Evolutionary conservation across 2,888 invertebrate species (phyloP).

Genomic region (Aromia moschata): DNA sequence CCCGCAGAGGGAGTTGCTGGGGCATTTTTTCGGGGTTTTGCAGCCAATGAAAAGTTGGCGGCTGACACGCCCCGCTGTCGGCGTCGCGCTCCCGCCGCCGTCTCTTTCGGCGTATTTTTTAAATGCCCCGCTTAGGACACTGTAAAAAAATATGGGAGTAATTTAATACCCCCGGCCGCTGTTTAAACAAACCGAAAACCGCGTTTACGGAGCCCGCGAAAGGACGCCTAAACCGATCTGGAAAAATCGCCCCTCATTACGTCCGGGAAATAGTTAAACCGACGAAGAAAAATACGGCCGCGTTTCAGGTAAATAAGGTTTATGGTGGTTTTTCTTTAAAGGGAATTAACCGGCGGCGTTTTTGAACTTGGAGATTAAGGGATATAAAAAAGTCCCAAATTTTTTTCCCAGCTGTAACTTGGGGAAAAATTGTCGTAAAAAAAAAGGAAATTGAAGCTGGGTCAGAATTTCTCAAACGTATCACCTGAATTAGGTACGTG

Average conservation of each 20-base stretch:
- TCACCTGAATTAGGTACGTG: too few species aligned
- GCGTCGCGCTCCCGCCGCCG: conserved; percentile 55
- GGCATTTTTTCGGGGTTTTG: conserved; percentile 60
- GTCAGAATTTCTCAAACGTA: too few species aligned
- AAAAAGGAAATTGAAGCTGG: too few species aligned
- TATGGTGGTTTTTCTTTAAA: too few species aligned
- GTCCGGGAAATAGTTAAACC: conserved; percentile 47
- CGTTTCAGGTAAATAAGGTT: too few species aligned
- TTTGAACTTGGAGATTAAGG: too few species aligned
- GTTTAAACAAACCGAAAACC: conserved; percentile 61
- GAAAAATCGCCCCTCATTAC: conserved; percentile 55
- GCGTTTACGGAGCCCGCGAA: conserved; percentile 53
- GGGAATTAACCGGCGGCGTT: too few species aligned
- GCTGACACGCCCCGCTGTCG: conserved; percentile 56
- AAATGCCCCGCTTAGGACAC: conserved; percentile 58
- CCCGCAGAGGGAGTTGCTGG: conserved; percentile 58
- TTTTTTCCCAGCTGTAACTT: too few species aligned
- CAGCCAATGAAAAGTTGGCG: conserved; percentile 61
- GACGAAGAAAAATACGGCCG: conserved; percentile 46
- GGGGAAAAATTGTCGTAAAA: too few species aligned
- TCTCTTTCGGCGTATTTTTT: conserved; percentile 55
- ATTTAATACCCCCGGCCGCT: conserved; percentile 61
- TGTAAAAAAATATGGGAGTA: conserved; percentile 62
- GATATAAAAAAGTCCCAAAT: too few species aligned
- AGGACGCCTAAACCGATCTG: conserved; percentile 49